Conservation (phyloP, 2,888 invertebrate species). For the Micoletzkya japonica region DNA sequence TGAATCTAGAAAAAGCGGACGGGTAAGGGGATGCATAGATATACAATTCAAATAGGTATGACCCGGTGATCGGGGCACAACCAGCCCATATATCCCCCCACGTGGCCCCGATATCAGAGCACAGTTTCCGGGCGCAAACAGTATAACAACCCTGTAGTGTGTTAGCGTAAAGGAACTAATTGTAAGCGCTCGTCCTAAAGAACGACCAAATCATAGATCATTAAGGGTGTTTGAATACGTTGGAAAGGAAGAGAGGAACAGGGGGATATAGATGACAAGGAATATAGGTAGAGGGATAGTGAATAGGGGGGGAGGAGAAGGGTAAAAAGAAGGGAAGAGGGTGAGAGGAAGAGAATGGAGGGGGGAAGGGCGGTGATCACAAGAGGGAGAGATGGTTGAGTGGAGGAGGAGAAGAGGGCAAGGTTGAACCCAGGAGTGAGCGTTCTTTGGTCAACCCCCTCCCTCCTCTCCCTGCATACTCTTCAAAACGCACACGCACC, state of each 20-base stretch:
- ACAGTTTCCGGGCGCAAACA: no score
- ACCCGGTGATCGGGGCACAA: no score
- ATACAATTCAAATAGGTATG: no score
- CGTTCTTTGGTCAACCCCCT: slow-evolving; percentile 19
- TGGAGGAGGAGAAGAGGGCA: slow-evolving; percentile 1
- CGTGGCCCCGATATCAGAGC: no score
- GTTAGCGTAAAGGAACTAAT: no score
- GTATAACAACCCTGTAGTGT: no score
- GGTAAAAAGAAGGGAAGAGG: not conserved
- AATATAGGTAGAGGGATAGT: not conserved
- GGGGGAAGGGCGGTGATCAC: not conserved
- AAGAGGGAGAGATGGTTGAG: not conserved
- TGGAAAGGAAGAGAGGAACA: not conserved
- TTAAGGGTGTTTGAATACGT: no score
- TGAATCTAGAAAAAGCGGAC: no score
- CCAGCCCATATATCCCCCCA: no score
- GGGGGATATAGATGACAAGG: not conserved
- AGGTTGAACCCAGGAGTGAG: slow-evolving; percentile 9
- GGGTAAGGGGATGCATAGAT: no score
- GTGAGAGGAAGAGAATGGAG: slow-evolving; percentile 2
- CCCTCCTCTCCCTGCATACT: no score
- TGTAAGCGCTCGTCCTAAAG: not conserved
- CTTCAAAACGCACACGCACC: not conserved
- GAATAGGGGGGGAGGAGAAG: not conserved
- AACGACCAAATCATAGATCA: not conserved